phyloP scores from a whole-genome alignment of 2,888 invertebrate genomes.

The Drosophila yooni region DNA sequence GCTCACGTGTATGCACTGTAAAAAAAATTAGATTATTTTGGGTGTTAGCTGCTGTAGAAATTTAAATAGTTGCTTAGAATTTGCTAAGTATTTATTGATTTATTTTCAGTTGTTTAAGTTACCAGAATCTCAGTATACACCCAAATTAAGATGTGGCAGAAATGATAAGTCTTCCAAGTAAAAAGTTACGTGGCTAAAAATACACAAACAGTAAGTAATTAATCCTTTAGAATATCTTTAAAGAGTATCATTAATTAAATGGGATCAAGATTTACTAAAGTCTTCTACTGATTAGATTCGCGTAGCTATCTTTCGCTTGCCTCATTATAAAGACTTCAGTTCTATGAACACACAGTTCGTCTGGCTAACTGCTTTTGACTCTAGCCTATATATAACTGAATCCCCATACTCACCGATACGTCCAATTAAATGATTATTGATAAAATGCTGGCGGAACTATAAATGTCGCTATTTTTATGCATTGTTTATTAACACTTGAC shows the following conservation, averaged over 20 bases:
- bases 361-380: constrained; percentile 21
- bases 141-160: neutral
- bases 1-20: constrained; percentile 21
- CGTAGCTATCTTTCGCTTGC: neutral
- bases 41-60: neutral
- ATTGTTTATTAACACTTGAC: constrained; percentile 33
- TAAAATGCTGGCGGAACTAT: constrained; percentile 25
- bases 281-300: constrained; percentile 22
- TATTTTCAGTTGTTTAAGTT: neutral
- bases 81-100: neutral
- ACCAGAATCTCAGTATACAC: neutral
- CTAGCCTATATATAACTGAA: constrained; percentile 14
- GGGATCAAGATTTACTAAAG: neutral
- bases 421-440: constrained; percentile 44
- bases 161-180: neutral
- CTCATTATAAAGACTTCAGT: neutral
- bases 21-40: neutral
- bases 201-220: neutral
- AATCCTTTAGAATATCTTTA: neutral
- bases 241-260: neutral
- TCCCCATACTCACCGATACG: constrained; percentile 25
- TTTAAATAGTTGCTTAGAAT: neutral
- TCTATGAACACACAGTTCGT: constrained; percentile 5
- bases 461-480: constrained; percentile 12
- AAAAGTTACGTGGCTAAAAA: neutral